These are phyloP conservation scores for Brachionus rubens DNA, from an alignment of 1,140 invertebrate species.

Conservation along the genomic window DNA sequence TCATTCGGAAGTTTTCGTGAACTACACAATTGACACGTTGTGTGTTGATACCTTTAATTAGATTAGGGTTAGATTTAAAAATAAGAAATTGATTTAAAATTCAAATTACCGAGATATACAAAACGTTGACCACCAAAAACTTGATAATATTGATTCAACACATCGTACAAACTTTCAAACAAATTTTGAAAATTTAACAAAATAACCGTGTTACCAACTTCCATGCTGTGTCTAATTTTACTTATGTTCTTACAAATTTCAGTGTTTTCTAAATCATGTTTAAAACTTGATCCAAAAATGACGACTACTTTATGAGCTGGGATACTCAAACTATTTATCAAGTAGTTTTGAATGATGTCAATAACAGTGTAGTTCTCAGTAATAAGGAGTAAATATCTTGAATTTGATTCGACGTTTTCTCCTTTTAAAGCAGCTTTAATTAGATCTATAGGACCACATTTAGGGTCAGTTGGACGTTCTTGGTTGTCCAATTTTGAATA, in stretches of 20 bases:
- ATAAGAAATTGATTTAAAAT: neutral
- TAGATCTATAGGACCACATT: constrained; percentile 19
- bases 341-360: constrained; percentile 35
- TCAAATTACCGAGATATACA: constrained; percentile 51
- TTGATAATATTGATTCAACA: constrained; percentile 57
- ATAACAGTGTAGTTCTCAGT: constrained; percentile 19
- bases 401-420: constrained; percentile 32
- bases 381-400: constrained; percentile 21
- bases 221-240: constrained; percentile 58
- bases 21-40: constrained; percentile 57
- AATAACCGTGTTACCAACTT: constrained; percentile 56
- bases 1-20: constrained; percentile 54
- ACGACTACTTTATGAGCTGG: constrained; percentile 23
- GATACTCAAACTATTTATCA: neutral
- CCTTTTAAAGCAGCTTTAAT: constrained; percentile 24
- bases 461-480: constrained; percentile 45
- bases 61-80: neutral
- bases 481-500: constrained; percentile 39
- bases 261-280: constrained; percentile 39
- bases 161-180: constrained; percentile 58
- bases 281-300: constrained; percentile 42
- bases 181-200: constrained; percentile 56
- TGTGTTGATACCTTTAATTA: constrained; percentile 52
- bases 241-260: constrained; percentile 58
- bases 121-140: constrained; percentile 53